Evolutionary conservation across 92 coral and sea anemone genomes (phyloP), one percentile per base, ranked within the genome.

Genomic region (Heliopora coerulea): DNA sequence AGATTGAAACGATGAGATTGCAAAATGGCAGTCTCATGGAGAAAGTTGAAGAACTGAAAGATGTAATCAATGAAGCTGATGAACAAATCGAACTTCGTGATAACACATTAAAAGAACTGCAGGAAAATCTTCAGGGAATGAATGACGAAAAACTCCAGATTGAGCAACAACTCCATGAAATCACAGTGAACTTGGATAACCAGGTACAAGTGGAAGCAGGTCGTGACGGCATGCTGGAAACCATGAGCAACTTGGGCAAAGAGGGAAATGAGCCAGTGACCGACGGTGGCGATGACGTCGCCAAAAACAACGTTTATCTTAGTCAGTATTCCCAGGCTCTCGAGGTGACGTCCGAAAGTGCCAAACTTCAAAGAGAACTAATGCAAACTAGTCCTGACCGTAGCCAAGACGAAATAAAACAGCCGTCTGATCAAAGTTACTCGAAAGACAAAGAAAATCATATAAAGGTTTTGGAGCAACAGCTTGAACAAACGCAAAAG

Each of bases 321-420:
- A 67, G 44, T 21, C 41, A 17, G 7, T 44, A 44, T 37, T 23
- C 34, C 10, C 57, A 70, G n/a, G 37, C 61, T 9, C 18, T 58
- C 7, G 77, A 70, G 35, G 58, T 70, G 32, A 70, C 77, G 24
- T 70, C 75, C 17, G 92, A 88, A 10, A 83, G 86, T 59, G 88
- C 72, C 32, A 85, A 78, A 28, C 83, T 89, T 29, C 87, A 81
- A 21, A 69, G 70, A 68, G 96, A 88, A 21, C 70, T 88, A 26
- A 78, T 70, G 27, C 77, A 70, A 54, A 70, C 77, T 17, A 48
- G 44, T 40, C 39, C 62, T 54, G 54, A 24, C 0, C 54, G 28
- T 15, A 48, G 24, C 15, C 34, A 35, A 25, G 26, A 65, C 29
- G 54, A 21, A 11, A 4, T 40, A 20, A 65, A 65, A 31, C 26